Evolutionary conservation across 1,140 invertebrate species (phyloP).

Genomic region (Danaus melanippus): DNA sequence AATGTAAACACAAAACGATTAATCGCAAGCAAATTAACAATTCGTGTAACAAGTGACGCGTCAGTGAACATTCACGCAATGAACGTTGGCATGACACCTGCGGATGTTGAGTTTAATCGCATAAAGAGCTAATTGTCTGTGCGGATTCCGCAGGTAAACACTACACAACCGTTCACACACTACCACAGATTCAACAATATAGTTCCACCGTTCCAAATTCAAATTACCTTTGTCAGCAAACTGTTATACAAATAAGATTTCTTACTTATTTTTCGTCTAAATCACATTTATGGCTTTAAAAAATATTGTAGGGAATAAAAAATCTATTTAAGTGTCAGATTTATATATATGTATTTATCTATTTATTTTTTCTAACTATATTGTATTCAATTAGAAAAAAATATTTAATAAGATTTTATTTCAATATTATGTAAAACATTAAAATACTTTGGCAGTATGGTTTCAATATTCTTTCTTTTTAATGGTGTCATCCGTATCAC

Average conservation of each 20-base stretch:
- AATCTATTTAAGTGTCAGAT: too few relatives aligned
- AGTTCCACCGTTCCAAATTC: slow-evolving; percentile 11
- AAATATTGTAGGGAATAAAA: too few relatives aligned
- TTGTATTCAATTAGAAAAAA: too few relatives aligned
- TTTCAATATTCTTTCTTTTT: too few relatives aligned
- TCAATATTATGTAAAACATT: too few relatives aligned
- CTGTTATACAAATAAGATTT: neutral
- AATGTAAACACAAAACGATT: slow-evolving; percentile 7
- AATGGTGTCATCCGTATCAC: too few relatives aligned
- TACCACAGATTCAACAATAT: slow-evolving; percentile 22
- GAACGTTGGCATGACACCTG: slow-evolving; percentile 40
- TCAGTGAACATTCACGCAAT: slow-evolving; percentile 22
- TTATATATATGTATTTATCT: too few relatives aligned
- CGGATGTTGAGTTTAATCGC: slow-evolving; percentile 50
- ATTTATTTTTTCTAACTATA: too few relatives aligned
- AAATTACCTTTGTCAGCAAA: slow-evolving; percentile 1
- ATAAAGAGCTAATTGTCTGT: slow-evolving; percentile 66
- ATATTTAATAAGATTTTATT: too few relatives aligned
- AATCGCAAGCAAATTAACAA: slow-evolving; percentile 20
- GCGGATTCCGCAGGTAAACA: slow-evolving; percentile 62
- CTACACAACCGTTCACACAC: slow-evolving; percentile 30
- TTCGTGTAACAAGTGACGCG: slow-evolving; percentile 26
- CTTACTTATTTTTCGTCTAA: neutral
- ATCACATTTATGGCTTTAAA: too few relatives aligned
- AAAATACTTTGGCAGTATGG: too few relatives aligned